These are phyloP conservation scores for Myzus persicae DNA, from an alignment of 1,140 invertebrate genomes.

Conservation along the genomic window DNA sequence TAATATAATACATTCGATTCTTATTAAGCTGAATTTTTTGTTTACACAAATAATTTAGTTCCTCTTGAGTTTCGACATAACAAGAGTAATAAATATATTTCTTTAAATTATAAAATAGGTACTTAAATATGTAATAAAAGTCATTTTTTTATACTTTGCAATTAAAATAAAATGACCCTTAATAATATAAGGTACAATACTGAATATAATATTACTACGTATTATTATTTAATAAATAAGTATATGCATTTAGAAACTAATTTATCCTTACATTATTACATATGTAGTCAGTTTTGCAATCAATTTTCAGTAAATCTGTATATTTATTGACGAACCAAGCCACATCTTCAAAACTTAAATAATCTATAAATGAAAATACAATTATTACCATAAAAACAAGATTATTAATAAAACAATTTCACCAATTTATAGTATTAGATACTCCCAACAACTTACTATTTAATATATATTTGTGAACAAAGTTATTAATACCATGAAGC, in stretches of 20 bases:
- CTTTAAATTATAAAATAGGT: too few species aligned
- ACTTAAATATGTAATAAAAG: too few species aligned
- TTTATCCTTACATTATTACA: conserved; percentile 32
- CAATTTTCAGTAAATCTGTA: conserved; percentile 22
- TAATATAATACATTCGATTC: too few species aligned
- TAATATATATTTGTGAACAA: not conserved
- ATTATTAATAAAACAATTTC: too few species aligned
- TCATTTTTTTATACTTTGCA: too few species aligned
- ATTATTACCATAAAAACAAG: not conserved
- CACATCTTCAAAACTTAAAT: conserved; percentile 44
- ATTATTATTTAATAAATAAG: too few species aligned
- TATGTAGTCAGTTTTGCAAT: not conserved
- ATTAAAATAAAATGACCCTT: not conserved
- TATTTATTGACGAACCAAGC: conserved; percentile 53
- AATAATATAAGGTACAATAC: too few species aligned
- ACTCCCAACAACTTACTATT: not conserved
- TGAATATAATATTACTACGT: too few species aligned
- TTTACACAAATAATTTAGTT: too few species aligned
- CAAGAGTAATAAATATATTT: too few species aligned
- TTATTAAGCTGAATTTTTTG: too few species aligned
- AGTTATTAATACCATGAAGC: not conserved
- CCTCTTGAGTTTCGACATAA: too few species aligned
- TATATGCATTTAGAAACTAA: not conserved
- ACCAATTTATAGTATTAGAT: not conserved
- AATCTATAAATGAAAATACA: conserved; percentile 8